Evolutionary conservation across 2,888 invertebrate species (phyloP).

Genomic region (Euclidia mi): DNA sequence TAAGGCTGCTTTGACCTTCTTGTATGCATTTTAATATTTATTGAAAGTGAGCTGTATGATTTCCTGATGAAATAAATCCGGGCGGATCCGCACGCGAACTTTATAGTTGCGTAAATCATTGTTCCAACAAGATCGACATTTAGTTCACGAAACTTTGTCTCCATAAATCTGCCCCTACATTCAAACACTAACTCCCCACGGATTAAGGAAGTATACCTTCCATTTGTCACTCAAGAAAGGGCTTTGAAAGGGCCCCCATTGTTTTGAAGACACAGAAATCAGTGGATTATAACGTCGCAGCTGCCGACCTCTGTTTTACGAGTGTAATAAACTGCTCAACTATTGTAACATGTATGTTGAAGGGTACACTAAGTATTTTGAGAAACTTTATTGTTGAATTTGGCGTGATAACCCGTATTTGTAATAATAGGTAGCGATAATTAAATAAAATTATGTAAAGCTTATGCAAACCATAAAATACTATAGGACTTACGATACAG

Average conservation of each 20-base stretch:
- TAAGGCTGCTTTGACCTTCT: too few relatives aligned
- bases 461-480: too few relatives aligned
- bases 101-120: too few relatives aligned
- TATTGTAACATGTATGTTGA: conserved; percentile 46
- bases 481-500: too few relatives aligned
- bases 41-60: too few relatives aligned
- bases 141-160: conserved; percentile 19
- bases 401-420: conserved; percentile 9
- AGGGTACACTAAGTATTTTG: conserved; percentile 29
- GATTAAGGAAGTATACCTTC: conserved; percentile 81
- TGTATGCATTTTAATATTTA: too few relatives aligned
- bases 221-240: conserved; percentile 86
- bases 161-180: conserved; percentile 43
- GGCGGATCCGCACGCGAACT: too few relatives aligned
- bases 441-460: too few relatives aligned
- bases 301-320: conserved; percentile 29
- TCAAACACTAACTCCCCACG: conserved; percentile 63
- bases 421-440: neutral
- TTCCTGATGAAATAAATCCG: too few relatives aligned
- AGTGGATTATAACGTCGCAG: conserved; percentile 63
- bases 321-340: conserved; percentile 34
- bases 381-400: conserved; percentile 17
- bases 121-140: neutral
- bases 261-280: conserved; percentile 78
- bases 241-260: conserved; percentile 74